Evolutionary conservation across 2,888 invertebrate genomes (phyloP).

Genomic region (Pherbina coryleti): DNA sequence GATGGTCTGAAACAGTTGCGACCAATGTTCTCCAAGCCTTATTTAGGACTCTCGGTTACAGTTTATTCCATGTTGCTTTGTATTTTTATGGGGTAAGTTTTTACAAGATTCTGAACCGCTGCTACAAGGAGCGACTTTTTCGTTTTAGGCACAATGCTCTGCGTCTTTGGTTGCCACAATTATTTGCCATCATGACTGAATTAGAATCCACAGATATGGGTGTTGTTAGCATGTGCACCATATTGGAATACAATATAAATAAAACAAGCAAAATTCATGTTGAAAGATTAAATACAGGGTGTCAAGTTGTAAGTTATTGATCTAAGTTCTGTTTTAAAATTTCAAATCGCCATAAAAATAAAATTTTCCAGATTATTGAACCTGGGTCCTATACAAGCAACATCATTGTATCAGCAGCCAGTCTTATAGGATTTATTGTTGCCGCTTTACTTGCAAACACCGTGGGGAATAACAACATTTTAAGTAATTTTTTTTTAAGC

Average conservation of each 20-base stretch:
- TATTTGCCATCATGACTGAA: conserved; percentile 78
- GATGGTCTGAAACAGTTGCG: conserved; percentile 75
- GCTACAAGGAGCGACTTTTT: neutral
- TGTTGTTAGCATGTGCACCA: conserved; percentile 56
- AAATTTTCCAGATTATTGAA: conserved; percentile 42
- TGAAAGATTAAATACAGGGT: conserved; percentile 45
- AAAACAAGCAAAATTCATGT: conserved; percentile 44
- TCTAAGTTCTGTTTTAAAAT: neutral
- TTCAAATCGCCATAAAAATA: neutral
- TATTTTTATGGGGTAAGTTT: conserved; percentile 75
- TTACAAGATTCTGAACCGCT: neutral
- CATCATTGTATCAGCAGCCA: conserved; percentile 51
- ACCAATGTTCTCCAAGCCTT: conserved; percentile 77
- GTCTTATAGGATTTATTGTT: conserved; percentile 48
- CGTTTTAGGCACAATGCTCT: conserved; percentile 78
- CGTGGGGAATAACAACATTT: conserved; percentile 48
- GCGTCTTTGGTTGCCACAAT: conserved; percentile 87
- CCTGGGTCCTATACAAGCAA: conserved; percentile 51
- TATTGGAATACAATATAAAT: conserved; percentile 57
- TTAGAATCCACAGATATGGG: conserved; percentile 60
- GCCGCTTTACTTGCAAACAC: conserved; percentile 50
- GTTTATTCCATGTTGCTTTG: conserved; percentile 76
- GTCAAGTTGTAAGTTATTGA: conserved; percentile 56
- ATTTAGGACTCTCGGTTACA: conserved; percentile 73
- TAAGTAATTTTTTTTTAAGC: conserved; percentile 48